Evolutionary conservation across 2,888 invertebrate species (phyloP), one percentile per base, ranked within the genome.

Genomic region (Stenodema calcarata): DNA sequence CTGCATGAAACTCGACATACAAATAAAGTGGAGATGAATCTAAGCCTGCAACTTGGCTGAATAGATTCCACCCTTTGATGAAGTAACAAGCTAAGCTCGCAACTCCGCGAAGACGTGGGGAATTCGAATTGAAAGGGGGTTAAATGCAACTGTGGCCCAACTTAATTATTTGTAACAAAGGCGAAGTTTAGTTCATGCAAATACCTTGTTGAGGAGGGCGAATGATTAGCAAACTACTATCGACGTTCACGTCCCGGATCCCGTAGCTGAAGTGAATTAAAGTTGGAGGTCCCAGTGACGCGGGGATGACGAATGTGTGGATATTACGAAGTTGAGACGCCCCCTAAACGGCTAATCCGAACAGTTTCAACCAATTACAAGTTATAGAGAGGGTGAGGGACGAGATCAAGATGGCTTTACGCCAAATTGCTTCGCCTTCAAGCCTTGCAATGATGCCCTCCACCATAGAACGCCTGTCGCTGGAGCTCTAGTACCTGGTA

Each of bases 341-440:
- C 54, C 28, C 12, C 30, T 50, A 80, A 80, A 50, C 35, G 80
- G 80, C 80, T 80, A 80, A 80, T 80, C 50, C 80, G 27, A 28
- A 54, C 80, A 80, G 80, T 80, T 80, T 80, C 80, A 80, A 80
- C 80, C 80, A 80, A 80, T 80, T 80, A 80, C 80, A 80, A 80
- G 80, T 80, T 80, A 80, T 54, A 47, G 50, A 44, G 44, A 23
- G 11, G 78, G 80, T 6, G 28, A 12, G 54, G 54, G 50, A 54
- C 80, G 27, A 80, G 54, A 80, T 80, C 80, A 50, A 23, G 54
- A 80, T 80, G 80, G 80, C 80, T 80, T 80, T 27, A n/a, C 54
- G 80, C 80, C 80, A 80, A 80, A 80, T 80, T 80, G 54, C 54
- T 50, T 23, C 44, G 14, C 16, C 41, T 35, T 35, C n/a, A n/a